These are phyloP conservation scores for Spongilla lacustris DNA, from an alignment of 37 sponge, comb jelly and placozoan species.

Conservation along the genomic window DNA sequence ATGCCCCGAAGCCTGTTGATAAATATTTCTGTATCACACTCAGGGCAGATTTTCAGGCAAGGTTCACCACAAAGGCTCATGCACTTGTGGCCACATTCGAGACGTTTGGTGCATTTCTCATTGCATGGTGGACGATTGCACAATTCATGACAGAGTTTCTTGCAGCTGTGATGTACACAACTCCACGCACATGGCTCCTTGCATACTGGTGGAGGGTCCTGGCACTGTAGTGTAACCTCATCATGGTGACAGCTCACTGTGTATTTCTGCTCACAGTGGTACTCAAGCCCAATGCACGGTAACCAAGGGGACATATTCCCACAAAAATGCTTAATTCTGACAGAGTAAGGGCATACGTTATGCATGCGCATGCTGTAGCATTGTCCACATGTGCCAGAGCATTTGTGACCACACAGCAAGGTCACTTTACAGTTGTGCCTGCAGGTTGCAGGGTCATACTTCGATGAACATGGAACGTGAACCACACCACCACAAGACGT, in stretches of 20 bases:
- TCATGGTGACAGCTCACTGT: slow-evolving; percentile 7
- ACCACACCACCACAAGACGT: slow-evolving; percentile 42
- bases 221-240: background rate
- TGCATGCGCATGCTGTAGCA: slow-evolving; percentile 41
- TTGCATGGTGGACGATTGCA: slow-evolving; percentile 68
- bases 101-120: slow-evolving; percentile 34
- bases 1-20: background rate
- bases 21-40: slow-evolving; percentile 41
- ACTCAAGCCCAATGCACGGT: background rate
- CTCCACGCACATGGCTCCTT: slow-evolving; percentile 39
- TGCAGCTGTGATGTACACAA: slow-evolving; percentile 47
- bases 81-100: slow-evolving; percentile 74
- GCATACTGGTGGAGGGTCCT: background rate
- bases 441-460: slow-evolving; percentile 6
- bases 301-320: slow-evolving; percentile 13
- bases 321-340: slow-evolving; percentile 24
- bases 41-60: slow-evolving; percentile 56
- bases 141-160: slow-evolving; percentile 47
- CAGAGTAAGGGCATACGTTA: background rate
- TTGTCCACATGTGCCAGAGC: slow-evolving; percentile 59
- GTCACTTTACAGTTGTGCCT: slow-evolving; percentile 20
- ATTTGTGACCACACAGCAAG: slow-evolving; percentile 75
- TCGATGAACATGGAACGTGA: slow-evolving; percentile 9
- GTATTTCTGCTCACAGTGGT: background rate
- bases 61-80: slow-evolving; percentile 76